phyloP scores from a whole-genome alignment of 92 coral and sea anemone species.

The Montipora capitata region DNA sequence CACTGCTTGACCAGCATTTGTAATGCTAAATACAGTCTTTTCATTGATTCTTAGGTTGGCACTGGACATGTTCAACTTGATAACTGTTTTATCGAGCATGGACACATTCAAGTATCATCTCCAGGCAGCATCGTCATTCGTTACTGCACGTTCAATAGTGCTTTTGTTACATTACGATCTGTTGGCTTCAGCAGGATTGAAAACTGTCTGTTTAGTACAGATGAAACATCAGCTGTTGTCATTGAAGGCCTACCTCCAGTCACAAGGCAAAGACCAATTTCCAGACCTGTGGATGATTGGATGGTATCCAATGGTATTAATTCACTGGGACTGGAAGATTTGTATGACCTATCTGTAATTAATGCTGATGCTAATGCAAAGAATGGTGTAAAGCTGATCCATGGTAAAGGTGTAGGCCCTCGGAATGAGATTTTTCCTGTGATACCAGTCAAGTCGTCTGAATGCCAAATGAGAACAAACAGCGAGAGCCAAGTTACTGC shows the following conservation, averaged over 20 bases:
- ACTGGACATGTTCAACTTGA: slow-evolving; percentile 93
- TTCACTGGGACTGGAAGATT: slow-evolving; percentile 82
- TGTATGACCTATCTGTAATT: slow-evolving; percentile 83
- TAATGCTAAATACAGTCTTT: background rate
- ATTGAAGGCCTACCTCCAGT: slow-evolving; percentile 94
- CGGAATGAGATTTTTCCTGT: slow-evolving; percentile 65
- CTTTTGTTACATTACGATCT: slow-evolving; percentile 88
- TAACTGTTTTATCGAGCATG: slow-evolving; percentile 93
- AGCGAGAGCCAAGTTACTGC: slow-evolving; percentile 68
- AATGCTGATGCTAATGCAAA: slow-evolving; percentile 26
- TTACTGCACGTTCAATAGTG: slow-evolving; percentile 88
- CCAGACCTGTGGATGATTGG: slow-evolving; percentile 93
- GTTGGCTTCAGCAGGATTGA: slow-evolving; percentile 90
- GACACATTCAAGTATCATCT: slow-evolving; percentile 91
- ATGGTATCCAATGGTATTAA: slow-evolving; percentile 74
- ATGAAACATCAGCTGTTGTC: slow-evolving; percentile 87
- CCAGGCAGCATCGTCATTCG: slow-evolving; percentile 91
- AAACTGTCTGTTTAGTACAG: slow-evolving; percentile 93
- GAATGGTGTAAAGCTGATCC: slow-evolving; percentile 34
- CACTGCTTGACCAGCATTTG: no score
- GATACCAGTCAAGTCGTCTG: slow-evolving; percentile 39
- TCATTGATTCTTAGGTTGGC: slow-evolving; percentile 72
- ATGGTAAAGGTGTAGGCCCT: slow-evolving; percentile 25
- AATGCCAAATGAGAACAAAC: slow-evolving; percentile 39
- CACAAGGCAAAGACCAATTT: slow-evolving; percentile 85